Percentiles rank a stretch among this genome's conserved stretches.
Evolutionary conservation across 1,140 invertebrate species (phyloP).

Genomic region (Mycetomoellerius zeteki): DNA sequence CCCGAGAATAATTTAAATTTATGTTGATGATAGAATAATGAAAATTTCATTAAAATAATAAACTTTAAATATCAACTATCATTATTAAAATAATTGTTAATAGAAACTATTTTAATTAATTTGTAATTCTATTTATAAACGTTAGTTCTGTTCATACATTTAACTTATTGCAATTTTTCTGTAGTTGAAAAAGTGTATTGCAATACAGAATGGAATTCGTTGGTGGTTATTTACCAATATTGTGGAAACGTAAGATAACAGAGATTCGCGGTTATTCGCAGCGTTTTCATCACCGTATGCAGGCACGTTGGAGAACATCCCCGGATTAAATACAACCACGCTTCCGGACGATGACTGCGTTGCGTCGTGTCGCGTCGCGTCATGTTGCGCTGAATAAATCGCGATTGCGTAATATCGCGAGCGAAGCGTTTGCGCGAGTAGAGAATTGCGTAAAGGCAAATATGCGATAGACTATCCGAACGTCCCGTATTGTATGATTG

Average conservation of each 20-base stretch:
- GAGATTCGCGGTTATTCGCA: constrained; percentile 35
- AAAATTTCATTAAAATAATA: background rate
- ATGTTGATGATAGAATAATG: background rate
- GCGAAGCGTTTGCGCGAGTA: constrained; percentile 69
- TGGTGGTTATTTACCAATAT: background rate
- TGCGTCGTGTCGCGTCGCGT: constrained; percentile 48
- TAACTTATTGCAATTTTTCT: background rate
- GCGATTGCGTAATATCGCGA: constrained; percentile 82
- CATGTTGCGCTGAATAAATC: constrained; percentile 75
- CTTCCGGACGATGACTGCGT: constrained; percentile 57
- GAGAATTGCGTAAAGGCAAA: constrained; percentile 83
- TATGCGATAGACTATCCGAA: constrained; percentile 81
- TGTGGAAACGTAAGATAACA: background rate
- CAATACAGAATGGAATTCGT: background rate
- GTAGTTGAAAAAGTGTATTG: background rate
- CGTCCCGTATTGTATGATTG: constrained; percentile 82
- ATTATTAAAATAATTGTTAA: constrained; percentile 2
- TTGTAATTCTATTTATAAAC: background rate
- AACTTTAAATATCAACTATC: background rate
- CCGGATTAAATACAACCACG: constrained; percentile 71
- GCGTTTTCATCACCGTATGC: constrained; percentile 49
- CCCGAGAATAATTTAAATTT: background rate
- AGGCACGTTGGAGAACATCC: constrained; percentile 49
- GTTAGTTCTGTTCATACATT: background rate
- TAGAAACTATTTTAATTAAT: background rate